Evolutionary conservation across 1,140 invertebrate species (phyloP).

Genomic region (Hycleus phaleratus): DNA sequence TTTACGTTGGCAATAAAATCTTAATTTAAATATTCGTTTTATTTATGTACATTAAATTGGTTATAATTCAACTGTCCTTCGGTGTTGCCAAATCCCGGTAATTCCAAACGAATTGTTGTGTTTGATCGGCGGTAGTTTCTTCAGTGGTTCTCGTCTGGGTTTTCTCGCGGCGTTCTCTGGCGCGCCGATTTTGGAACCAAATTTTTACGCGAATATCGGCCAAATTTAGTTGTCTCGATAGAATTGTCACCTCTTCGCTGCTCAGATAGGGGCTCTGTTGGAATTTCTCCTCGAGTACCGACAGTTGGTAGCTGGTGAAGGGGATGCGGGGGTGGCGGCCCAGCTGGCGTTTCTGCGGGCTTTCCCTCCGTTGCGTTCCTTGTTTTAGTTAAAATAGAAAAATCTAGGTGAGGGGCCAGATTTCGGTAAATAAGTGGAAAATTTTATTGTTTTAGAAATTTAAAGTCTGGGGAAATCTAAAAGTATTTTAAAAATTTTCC

Average conservation of each 20-base stretch:
- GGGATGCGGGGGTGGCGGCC: slow-evolving; percentile 47
- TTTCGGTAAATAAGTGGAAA: no score
- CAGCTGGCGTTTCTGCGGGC: slow-evolving; percentile 45
- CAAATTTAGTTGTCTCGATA: slow-evolving; percentile 42
- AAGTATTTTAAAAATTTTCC: no score
- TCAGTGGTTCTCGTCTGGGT: neutral
- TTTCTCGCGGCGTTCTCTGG: slow-evolving; percentile 58
- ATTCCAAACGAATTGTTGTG: no score
- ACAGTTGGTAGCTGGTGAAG: slow-evolving; percentile 45
- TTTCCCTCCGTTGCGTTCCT: slow-evolving; percentile 34
- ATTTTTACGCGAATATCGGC: slow-evolving; percentile 61
- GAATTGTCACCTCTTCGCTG: slow-evolving; percentile 44
- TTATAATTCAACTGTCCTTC: no score
- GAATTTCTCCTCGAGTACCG: slow-evolving; percentile 47
- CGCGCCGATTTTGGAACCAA: slow-evolving; percentile 75
- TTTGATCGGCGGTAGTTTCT: no score
- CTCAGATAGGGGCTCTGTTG: slow-evolving; percentile 47
- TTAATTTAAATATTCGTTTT: no score
- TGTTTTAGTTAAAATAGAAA: neutral
- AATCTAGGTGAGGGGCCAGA: no score
- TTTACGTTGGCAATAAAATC: no score
- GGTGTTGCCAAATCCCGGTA: no score
- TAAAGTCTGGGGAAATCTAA: no score
- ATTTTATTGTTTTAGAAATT: no score
- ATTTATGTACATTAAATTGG: no score